Conservation (phyloP, 2,113 vertebrate species). For the Stegostoma tigrinum region DNA sequence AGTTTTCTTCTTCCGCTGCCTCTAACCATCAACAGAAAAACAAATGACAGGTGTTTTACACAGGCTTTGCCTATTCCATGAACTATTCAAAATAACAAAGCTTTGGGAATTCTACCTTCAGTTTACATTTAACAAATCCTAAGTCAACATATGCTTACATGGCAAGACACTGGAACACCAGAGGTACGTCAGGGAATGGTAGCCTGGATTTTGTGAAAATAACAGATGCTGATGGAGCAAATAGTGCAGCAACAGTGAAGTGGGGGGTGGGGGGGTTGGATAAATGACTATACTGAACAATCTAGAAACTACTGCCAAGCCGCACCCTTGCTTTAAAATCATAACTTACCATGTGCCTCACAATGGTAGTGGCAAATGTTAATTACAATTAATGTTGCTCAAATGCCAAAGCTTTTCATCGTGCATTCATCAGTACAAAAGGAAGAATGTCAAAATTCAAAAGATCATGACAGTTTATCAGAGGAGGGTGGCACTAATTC, state of each 20-base stretch:
- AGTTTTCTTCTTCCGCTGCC: too few relatives aligned
- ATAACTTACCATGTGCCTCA: background rate
- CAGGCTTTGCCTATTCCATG: background rate
- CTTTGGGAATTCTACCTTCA: background rate
- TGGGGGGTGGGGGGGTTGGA: too few relatives aligned
- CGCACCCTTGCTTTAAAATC: background rate
- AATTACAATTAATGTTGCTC: background rate
- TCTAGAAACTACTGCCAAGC: background rate
- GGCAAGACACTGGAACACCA: background rate
- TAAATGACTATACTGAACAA: background rate
- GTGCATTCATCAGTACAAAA: background rate
- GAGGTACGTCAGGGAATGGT: background rate
- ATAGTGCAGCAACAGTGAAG: background rate
- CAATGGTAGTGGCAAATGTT: background rate
- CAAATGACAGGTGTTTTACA: background rate
- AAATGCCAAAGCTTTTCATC: background rate
- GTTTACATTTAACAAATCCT: background rate
- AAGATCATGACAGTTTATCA: background rate
- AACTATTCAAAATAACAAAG: background rate
- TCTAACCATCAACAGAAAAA: background rate
- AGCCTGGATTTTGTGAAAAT: background rate
- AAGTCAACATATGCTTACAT: background rate
- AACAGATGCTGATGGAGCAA: background rate
- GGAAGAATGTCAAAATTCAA: background rate
- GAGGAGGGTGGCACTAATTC: background rate